Evolutionary conservation across 53 echinoderm and acorn worm genomes (phyloP), one percentile per base, ranked within the genome.

Genomic region (Apostichopus leukothele): DNA sequence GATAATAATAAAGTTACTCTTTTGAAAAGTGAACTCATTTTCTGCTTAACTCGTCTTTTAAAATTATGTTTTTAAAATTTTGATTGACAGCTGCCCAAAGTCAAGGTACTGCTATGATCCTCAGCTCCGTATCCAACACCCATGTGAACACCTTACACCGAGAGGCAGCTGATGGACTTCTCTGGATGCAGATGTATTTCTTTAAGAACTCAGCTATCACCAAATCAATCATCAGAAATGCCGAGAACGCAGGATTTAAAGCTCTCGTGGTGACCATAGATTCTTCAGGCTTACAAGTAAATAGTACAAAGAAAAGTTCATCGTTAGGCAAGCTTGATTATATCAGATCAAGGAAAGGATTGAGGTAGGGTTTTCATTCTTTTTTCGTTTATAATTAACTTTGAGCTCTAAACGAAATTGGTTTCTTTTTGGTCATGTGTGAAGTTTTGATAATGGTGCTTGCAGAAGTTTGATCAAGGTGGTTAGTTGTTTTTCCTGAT

Each of bases 101-200:
- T 7, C 84, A 63, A 23, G 84, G 84, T 67, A 84, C 84, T 16
- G 85, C 67, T 27, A 85, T 67, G 67, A 20, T 85, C 3, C 12
- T 85, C 21, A 85, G 85, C 59, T 85, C 67, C 23, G 7, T 63
- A 10, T 4, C 85, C 21, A 85, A n/a, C 71, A 85, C 85, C 20
- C 63, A 66, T 5, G 16, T 85, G 6, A 67, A 4, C 7, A 26
- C 21, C 14, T 26, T 85, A 5, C 51, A 39, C 67, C 10, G 11
- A 68, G 27, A 85, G 67, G 85, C 68, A 16, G 23, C 67, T 12
- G 26, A 10, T 6, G 85, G 85, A 50, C 50, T 67, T 21, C 67
- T 85, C 16, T 85, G 85, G 85, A 85, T 85, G 85, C 85, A 85
- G 85, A 63, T 50, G 13, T 85, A 85, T 20, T 85, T 85, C 67